Evolutionary conservation across 2,797 vertebrate species (phyloP), one percentile per base, ranked within the genome.

Genomic region (Anguilla anguilla): DNA sequence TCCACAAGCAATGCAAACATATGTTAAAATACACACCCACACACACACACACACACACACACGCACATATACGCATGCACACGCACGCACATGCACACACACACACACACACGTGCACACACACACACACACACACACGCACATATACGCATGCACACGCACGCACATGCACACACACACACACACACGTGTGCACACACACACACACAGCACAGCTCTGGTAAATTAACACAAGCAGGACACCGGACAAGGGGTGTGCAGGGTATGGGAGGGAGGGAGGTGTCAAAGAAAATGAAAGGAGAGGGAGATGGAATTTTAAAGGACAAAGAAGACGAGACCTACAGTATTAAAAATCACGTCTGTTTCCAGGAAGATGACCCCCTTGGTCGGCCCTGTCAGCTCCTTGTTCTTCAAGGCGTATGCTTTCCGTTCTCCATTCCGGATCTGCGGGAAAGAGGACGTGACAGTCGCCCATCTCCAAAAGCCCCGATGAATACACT

Each of bases 321-420:
- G 25, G 0, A 69, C 43, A 7, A 5, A 69, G 25, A n/a, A 28
- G 31, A 95, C 95, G 95, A 96, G 94, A 97, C 97, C 97, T 96
- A 97, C 97, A 95, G 95, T 94, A 96, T 97, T 97, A 96, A 97
- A 98, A 96, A 97, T 96, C 95, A 97, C 96, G 95, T 97, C 97
- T 95, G 97, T 97, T 96, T 97, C 97, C 95, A 97, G 96, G 96
- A 96, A 97, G 96, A 97, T 96, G 96, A 97, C 96, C 95, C 97
- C 97, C 95, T 97, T 97, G 96, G 95, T 97, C 95, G 96, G 96
- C 94, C 96, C 97, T 96, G 97, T 97, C 96, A 97, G 96, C 94
- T 97, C 95, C 96, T 97, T 97, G 96, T 97, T 97, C 97, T 97
- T 97, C 96, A 97, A 96, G 94, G 96, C 95, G 95, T 97, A 97